Percentiles rank a stretch among this genome's conserved stretches.
Conservation (phyloP, 2,888 invertebrate species). For the Microctonus hyperodae region DNA sequence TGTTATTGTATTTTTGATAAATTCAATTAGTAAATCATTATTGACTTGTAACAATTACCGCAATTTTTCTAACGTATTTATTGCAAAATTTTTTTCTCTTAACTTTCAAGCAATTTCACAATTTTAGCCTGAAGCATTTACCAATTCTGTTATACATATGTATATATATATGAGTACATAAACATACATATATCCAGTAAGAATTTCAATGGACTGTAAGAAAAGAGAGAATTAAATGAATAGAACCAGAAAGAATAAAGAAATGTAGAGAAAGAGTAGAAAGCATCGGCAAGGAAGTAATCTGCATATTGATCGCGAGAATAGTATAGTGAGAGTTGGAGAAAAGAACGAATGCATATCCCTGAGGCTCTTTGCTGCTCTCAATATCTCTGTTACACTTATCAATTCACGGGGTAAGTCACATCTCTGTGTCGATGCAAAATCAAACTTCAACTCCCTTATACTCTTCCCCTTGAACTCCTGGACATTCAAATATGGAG, state of each 20-base stretch:
- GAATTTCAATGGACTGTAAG: conserved; percentile 36
- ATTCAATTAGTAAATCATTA: no score
- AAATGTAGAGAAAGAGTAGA: conserved; percentile 10
- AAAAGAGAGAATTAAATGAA: conserved; percentile 10
- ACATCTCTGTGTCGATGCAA: conserved; percentile 14
- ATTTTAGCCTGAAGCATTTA: conserved; percentile 44
- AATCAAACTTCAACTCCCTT: conserved; percentile 16
- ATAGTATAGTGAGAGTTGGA: conserved; percentile 2
- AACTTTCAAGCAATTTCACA: conserved; percentile 21
- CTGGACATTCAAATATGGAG: conserved; percentile 4
- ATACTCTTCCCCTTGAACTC: conserved; percentile 14
- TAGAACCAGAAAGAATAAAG: not conserved
- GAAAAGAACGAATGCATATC: conserved; percentile 30
- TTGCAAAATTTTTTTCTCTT: conserved; percentile 14
- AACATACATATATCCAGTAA: conserved; percentile 44
- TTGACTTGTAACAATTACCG: no score
- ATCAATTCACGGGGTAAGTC: not conserved
- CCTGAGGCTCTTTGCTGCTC: conserved; percentile 22
- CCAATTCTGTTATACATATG: conserved; percentile 46
- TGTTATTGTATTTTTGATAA: no score
- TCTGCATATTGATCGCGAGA: conserved; percentile 57
- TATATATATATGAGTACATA: not conserved
- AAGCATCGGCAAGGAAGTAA: conserved; percentile 48
- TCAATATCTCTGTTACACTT: conserved; percentile 12
- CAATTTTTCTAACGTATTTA: not conserved